Evolutionary conservation across 2,888 invertebrate species (phyloP).

Genomic region (Dasypogon diadema): DNA sequence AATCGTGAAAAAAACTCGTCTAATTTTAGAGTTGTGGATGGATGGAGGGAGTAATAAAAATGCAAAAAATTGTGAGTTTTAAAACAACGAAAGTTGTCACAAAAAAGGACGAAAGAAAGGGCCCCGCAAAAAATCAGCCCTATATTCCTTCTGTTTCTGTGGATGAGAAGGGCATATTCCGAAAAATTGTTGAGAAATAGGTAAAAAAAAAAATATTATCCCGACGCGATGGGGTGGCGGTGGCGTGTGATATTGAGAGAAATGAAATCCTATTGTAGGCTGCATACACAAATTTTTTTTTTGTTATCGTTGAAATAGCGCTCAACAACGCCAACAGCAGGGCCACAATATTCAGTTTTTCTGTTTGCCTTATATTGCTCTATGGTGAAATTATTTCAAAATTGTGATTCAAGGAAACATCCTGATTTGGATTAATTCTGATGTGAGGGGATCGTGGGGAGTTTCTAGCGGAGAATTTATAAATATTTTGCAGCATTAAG

Average conservation of each 20-base stretch:
- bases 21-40: constrained; percentile 18
- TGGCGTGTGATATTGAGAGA: constrained; percentile 43
- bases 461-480: neutral
- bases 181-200: constrained; percentile 43
- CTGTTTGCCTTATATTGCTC: too few species aligned
- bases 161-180: constrained; percentile 14
- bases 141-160: constrained; percentile 10
- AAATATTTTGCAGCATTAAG: neutral
- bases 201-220: constrained; percentile 39
- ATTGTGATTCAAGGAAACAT: neutral
- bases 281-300: constrained; percentile 15
- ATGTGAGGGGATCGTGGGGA: neutral
- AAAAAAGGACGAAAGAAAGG: constrained; percentile 34
- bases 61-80: constrained; percentile 36
- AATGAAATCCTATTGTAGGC: constrained; percentile 36
- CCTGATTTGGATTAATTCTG: neutral
- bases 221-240: constrained; percentile 19
- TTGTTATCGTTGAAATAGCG: neutral
- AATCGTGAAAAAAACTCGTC: constrained; percentile 7
- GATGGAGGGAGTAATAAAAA: constrained; percentile 27
- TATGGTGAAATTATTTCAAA: neutral
- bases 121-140: constrained; percentile 16
- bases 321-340: neutral
- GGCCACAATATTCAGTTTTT: neutral
- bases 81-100: constrained; percentile 41